A percentile compares a stretch with the other conserved stretches of the same genome.
phyloP scores from a whole-genome alignment of 1,140 invertebrate genomes.

The Drosophila pachea region DNA sequence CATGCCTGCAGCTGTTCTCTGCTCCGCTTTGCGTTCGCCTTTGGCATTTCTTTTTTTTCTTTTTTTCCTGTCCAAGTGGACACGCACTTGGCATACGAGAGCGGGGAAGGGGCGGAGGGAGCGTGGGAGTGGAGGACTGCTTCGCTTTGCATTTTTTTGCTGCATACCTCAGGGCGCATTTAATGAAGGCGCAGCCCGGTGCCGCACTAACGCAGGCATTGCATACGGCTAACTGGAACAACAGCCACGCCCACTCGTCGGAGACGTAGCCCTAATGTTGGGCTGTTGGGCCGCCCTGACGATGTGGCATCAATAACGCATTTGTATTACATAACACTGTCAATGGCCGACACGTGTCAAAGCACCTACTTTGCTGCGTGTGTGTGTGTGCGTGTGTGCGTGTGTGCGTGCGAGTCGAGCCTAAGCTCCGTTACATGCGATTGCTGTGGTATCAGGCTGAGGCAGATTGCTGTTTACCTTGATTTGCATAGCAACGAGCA shows the following conservation, averaged over 20 bases:
- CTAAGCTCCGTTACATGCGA: constrained; percentile 60
- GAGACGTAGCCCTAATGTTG: constrained; percentile 22
- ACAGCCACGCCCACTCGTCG: neutral
- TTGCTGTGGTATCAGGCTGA: constrained; percentile 72
- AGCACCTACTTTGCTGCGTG: constrained; percentile 59
- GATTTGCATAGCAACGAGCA: constrained; percentile 65
- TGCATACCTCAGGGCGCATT: constrained; percentile 35
- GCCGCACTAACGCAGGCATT: neutral
- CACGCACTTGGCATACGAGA: constrained; percentile 42
- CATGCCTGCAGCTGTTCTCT: constrained; percentile 1
- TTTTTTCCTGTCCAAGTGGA: constrained; percentile 38
- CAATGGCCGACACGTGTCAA: constrained; percentile 71
- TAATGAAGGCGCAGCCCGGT: constrained; percentile 35
- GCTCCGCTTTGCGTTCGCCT: neutral
- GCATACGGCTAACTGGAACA: neutral
- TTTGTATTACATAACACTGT: constrained; percentile 74
- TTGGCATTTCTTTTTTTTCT: constrained; percentile 17
- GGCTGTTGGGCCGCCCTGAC: constrained; percentile 16
- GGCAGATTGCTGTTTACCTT: constrained; percentile 76
- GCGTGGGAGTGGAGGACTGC: neutral
- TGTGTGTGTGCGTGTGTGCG: constrained; percentile 8
- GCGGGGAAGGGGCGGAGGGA: too few species aligned
- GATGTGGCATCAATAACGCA: constrained; percentile 71
- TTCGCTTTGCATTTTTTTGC: constrained; percentile 23
- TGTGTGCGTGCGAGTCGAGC: constrained; percentile 20